Percentiles rank a stretch among this genome's conserved stretches.
These are phyloP conservation scores for Myxocyprinus asiaticus DNA, from an alignment of 2,113 vertebrate genomes.

Conservation along the genomic window DNA sequence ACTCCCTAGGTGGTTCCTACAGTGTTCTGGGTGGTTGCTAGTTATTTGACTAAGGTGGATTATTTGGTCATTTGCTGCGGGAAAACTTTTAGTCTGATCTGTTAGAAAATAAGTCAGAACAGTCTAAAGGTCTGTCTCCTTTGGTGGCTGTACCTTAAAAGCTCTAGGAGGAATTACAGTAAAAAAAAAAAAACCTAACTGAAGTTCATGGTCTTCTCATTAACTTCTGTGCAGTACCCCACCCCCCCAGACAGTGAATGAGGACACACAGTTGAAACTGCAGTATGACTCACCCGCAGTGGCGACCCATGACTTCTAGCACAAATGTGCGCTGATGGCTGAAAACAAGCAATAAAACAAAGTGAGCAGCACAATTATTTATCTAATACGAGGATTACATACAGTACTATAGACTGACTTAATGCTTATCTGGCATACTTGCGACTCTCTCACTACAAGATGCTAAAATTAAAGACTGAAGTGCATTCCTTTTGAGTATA, in stretches of 20 bases:
- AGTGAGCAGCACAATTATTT: background rate
- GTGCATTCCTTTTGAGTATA: background rate
- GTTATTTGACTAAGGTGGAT: no score
- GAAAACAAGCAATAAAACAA: constrained; percentile 35
- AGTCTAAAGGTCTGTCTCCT: no score
- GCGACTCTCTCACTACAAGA: background rate
- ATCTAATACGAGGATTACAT: background rate
- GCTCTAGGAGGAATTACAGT: no score
- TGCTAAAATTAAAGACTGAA: background rate
- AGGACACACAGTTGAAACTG: background rate
- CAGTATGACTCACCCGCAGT: constrained; percentile 85
- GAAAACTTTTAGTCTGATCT: no score
- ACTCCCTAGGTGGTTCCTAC: no score
- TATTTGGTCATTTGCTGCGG: no score
- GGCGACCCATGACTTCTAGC: constrained; percentile 95
- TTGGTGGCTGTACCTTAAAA: no score
- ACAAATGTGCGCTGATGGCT: constrained; percentile 96
- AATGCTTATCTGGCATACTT: background rate
- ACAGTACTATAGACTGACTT: background rate
- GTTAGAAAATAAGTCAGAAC: no score
- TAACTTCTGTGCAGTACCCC: background rate
- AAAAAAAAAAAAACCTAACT: no score
- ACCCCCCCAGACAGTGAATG: background rate
- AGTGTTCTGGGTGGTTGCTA: no score
- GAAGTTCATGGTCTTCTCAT: background rate